A percentile compares a stretch with the other conserved stretches of the same genome.
Evolutionary conservation across 2,888 invertebrate species (phyloP).

Genomic region (Erebia aethiops): DNA sequence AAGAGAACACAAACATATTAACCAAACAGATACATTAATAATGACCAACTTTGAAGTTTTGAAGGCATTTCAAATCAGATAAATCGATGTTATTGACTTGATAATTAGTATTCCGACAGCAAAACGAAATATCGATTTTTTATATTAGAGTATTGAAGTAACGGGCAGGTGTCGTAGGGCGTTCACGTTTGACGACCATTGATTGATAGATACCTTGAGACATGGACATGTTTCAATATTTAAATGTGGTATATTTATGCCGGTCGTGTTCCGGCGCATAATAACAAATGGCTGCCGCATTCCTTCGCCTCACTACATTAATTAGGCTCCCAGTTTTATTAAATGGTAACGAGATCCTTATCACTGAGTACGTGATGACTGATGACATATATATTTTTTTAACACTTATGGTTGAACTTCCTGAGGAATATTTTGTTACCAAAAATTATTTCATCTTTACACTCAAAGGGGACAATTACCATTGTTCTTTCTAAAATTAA

Average conservation of each 20-base stretch:
- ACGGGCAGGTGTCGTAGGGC: conserved; percentile 36
- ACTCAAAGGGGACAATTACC: no score
- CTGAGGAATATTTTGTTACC: not conserved
- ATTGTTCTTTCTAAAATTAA: no score
- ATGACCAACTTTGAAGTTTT: not conserved
- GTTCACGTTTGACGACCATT: conserved; percentile 51
- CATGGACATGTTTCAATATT: conserved; percentile 62
- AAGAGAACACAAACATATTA: not conserved
- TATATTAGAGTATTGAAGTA: conserved; percentile 17
- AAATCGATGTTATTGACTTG: conserved; percentile 8
- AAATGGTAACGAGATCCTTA: conserved; percentile 43
- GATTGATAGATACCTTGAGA: conserved; percentile 55
- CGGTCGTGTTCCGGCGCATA: conserved; percentile 61
- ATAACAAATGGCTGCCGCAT: conserved; percentile 75
- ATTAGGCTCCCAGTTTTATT: conserved; percentile 57
- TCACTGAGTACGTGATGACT: conserved; percentile 27
- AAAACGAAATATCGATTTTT: conserved; percentile 17
- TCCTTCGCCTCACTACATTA: conserved; percentile 61
- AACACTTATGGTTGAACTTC: not conserved
- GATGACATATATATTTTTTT: not conserved
- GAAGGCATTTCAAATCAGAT: conserved; percentile 7
- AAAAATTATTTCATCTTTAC: not conserved
- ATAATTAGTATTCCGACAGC: conserved; percentile 19
- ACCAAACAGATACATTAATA: not conserved
- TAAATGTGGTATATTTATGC: conserved; percentile 70